Evolutionary conservation across 2,888 invertebrate species (phyloP), one percentile per base, ranked within the genome.

Genomic region (Tromatobia lineatoria): DNA sequence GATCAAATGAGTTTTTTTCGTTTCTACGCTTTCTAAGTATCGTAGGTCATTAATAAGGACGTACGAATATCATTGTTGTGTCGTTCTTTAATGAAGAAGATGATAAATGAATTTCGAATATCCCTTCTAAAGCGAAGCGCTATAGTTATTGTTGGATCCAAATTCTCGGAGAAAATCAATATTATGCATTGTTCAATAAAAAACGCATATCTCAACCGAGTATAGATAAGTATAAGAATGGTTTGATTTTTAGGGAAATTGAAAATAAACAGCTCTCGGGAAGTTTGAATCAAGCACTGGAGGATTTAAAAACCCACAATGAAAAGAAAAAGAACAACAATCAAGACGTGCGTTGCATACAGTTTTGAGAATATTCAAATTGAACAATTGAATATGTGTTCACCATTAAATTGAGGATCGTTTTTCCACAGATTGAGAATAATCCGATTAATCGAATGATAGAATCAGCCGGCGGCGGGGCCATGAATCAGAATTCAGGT

Each of bases 251-350:
- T 78, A 92, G 92, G 79, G 91, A 93, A 79, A 90, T 89, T 18
- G 92, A 93, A 77, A 89, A 93, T 81, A 91, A 91, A 59, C 90
- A 92, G 74, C 52, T 91, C 2, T 78, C 86, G 11, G 86, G 84
- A 4, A 92, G 91, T 78, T 91, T 88, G 83, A 87, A 85, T 13
- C 89, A 92, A 78, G 86, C 87, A 10, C 80, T 85, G 11, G 89
- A 89, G 80, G 89, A 90, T 59, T 82, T 91, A n/a, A 92, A 91
- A 76, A 78, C 90, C 6, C 85, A 87, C 25, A 90, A 88, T 45
- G 92, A 91, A 87, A 91, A 91, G 80, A 86, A 90, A 0, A 92
- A 91, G 85, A 93, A 93, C 82, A 90, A 87, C 82, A 90, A 87
- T 83, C 88, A 88, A 29, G 91, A 92, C 76, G 89, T 89, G 57